A percentile compares a stretch with the other conserved stretches of the same genome.
phyloP scores from a whole-genome alignment of 2,113 vertebrate genomes.

The Micronycteris hirsuta region DNA sequence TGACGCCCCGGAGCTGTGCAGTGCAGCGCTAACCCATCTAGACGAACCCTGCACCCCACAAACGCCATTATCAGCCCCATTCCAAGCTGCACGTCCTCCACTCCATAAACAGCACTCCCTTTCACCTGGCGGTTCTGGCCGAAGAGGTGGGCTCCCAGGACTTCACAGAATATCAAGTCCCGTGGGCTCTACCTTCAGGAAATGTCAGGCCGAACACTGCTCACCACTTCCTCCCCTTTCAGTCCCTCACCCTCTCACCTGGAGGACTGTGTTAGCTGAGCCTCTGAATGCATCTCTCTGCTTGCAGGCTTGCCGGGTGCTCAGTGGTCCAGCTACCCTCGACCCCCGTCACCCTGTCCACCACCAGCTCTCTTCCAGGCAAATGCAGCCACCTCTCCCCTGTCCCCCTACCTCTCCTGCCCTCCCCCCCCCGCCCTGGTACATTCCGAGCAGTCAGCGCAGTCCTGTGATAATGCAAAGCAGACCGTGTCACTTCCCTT shows the following conservation, averaged over 20 bases:
- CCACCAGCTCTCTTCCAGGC: not conserved
- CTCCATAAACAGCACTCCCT: not conserved
- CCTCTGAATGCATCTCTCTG: not conserved
- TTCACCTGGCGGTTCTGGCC: not conserved
- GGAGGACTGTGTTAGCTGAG: not conserved
- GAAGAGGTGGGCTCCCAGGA: not conserved
- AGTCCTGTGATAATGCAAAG: not conserved
- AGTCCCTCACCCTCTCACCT: not conserved
- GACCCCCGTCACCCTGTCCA: not conserved
- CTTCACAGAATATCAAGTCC: not conserved
- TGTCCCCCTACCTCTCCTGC: too few species aligned
- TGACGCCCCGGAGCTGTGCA: not conserved
- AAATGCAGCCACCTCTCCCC: not conserved
- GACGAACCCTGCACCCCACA: not conserved
- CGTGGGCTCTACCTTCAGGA: not conserved
- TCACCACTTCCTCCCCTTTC: not conserved
- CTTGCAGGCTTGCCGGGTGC: not conserved
- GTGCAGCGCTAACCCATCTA: not conserved
- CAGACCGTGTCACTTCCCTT: not conserved
- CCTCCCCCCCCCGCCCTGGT: too few species aligned
- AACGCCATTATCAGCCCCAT: not conserved
- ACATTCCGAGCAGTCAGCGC: not conserved
- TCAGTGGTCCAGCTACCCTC: not conserved
- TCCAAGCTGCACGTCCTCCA: not conserved
- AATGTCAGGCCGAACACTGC: not conserved